Percentiles rank a stretch among this genome's conserved stretches.
These are phyloP conservation scores for Scelioninae gen. 1 DNA, from an alignment of 2,888 invertebrate genomes.

Conservation along the genomic window DNA sequence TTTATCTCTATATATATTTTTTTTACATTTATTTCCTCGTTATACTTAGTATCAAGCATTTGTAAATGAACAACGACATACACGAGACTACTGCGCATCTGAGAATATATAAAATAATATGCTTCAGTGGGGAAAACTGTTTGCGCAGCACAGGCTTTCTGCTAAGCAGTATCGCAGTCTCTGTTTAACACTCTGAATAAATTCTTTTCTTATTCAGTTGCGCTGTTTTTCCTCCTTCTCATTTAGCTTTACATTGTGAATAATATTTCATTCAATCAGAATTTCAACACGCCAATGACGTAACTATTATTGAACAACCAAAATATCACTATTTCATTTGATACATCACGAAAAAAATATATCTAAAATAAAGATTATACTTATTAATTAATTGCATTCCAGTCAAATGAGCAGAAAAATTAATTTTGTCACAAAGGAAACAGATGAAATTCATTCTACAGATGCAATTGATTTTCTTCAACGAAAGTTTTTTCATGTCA, in stretches of 20 bases:
- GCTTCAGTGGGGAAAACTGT: constrained; percentile 49
- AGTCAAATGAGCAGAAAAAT: too few relatives aligned
- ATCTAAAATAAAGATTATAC: too few relatives aligned
- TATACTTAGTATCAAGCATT: constrained; percentile 40
- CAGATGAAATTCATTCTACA: too few relatives aligned
- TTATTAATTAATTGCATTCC: too few relatives aligned
- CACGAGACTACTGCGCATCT: constrained; percentile 56
- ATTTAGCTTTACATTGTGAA: constrained; percentile 52
- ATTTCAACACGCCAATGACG: constrained; percentile 48
- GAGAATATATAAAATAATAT: constrained; percentile 51
- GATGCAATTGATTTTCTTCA: too few relatives aligned
- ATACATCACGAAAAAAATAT: too few relatives aligned
- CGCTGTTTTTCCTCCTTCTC: constrained; percentile 42
- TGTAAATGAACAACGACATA: constrained; percentile 46
- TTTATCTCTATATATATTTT: too few relatives aligned
- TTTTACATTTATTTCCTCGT: too few relatives aligned
- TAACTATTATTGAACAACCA: constrained; percentile 4
- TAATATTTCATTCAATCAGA: constrained; percentile 39
- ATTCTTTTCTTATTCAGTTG: constrained; percentile 44
- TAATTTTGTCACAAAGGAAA: too few relatives aligned
- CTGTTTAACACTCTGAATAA: constrained; percentile 39
- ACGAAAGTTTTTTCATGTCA: too few relatives aligned
- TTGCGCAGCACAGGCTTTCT: constrained; percentile 51
- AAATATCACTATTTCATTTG: neutral
- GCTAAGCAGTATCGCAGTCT: constrained; percentile 50